These are phyloP conservation scores for Egretta garzetta DNA, from an alignment of 2,113 vertebrate species.

Conservation along the genomic window DNA sequence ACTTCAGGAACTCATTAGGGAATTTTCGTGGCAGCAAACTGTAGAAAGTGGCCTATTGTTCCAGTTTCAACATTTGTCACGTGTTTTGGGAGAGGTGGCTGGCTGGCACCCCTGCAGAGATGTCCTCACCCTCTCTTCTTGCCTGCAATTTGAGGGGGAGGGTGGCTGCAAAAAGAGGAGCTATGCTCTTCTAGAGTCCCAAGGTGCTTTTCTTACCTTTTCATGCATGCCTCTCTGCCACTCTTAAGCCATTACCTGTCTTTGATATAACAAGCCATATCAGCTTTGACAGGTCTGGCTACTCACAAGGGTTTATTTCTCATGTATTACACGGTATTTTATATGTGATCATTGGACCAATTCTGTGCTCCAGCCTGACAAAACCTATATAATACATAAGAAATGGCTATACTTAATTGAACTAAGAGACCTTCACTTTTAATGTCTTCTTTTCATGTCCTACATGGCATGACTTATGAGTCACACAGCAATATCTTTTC, in stretches of 20 bases:
- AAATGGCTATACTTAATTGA: slow-evolving; percentile 21
- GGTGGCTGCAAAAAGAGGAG: neutral
- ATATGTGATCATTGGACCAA: neutral
- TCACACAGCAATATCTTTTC: slow-evolving; percentile 21
- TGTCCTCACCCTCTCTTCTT: neutral
- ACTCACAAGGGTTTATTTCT: neutral
- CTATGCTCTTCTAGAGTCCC: neutral
- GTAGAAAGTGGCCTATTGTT: neutral
- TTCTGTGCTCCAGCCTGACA: slow-evolving; percentile 9
- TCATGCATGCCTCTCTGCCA: neutral
- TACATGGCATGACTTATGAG: slow-evolving; percentile 8
- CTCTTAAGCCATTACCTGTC: neutral
- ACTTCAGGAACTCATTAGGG: neutral
- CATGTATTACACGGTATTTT: neutral
- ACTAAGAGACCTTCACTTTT: slow-evolving; percentile 43
- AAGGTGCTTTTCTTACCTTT: neutral
- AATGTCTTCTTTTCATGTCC: slow-evolving; percentile 15
- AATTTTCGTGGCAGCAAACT: neutral
- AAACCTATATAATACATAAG: neutral
- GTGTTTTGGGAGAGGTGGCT: neutral
- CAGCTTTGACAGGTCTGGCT: neutral
- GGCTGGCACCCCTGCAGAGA: neutral
- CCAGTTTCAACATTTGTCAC: neutral
- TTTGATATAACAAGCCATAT: neutral
- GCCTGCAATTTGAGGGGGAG: neutral